Percentiles rank a stretch among this genome's conserved stretches.
phyloP scores from a whole-genome alignment of 2,888 invertebrate genomes.

The Agrotis exclamationis region DNA sequence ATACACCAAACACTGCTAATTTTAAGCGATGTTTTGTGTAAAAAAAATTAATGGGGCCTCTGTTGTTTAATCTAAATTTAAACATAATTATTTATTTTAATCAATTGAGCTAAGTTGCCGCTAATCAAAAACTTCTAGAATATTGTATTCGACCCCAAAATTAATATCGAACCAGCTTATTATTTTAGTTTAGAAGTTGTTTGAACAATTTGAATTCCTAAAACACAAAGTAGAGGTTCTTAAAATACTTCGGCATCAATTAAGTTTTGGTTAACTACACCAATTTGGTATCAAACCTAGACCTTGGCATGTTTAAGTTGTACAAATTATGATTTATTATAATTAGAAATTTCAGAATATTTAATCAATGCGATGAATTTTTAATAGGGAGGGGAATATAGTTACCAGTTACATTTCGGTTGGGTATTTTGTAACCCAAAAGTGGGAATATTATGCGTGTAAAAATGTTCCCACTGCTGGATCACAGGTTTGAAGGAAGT shows the following conservation, averaged over 20 bases:
- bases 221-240: constrained; percentile 45
- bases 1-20: too few species aligned
- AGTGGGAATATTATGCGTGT: too few species aligned
- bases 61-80: not conserved
- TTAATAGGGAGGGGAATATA: not conserved
- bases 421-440: too few species aligned
- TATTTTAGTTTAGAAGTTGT: constrained; percentile 53
- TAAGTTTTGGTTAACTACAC: constrained; percentile 46
- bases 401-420: not conserved
- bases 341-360: not conserved
- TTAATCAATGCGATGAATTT: not conserved
- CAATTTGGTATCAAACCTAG: constrained; percentile 40
- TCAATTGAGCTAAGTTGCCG: not conserved
- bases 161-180: constrained; percentile 51
- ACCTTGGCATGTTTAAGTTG: constrained; percentile 27
- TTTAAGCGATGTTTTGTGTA: too few species aligned
- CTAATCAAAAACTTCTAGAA: constrained; percentile 10
- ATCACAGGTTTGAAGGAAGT: too few species aligned
- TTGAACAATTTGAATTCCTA: constrained; percentile 49
- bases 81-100: not conserved
- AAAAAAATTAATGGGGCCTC: not conserved
- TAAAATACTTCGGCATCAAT: constrained; percentile 56
- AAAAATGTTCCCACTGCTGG: too few species aligned
- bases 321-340: constrained; percentile 13
- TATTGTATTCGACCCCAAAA: constrained; percentile 24